Percentiles rank a stretch among this genome's conserved stretches.
Conservation (phyloP, 1,140 invertebrate species). For the Heliconius hermathena region DNA sequence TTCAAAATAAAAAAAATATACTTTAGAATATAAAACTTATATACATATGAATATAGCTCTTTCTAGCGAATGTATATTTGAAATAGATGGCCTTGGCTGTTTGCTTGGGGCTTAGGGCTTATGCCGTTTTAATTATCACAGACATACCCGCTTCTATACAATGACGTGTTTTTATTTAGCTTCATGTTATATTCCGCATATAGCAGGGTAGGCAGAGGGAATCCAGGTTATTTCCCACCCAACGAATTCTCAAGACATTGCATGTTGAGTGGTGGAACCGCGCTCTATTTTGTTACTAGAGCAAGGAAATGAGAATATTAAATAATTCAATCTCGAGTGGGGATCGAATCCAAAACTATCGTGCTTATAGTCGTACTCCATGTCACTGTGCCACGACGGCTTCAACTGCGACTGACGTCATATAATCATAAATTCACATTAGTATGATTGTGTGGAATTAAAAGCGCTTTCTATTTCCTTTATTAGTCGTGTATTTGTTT, state of each 20-base stretch:
- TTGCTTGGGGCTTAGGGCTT: neutral
- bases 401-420: neutral
- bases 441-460: neutral
- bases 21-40: neutral
- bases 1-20: neutral
- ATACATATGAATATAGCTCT: neutral
- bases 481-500: neutral
- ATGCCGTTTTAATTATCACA: slow-evolving; percentile 8
- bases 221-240: no score
- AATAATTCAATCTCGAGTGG: no score
- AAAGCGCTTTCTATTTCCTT: neutral
- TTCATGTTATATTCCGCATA: no score
- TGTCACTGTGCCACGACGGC: no score
- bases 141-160: neutral
- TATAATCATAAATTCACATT: neutral
- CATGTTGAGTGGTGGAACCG: no score
- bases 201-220: no score
- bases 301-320: no score
- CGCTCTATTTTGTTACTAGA: no score
- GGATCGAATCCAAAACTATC: no score
- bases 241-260: no score
- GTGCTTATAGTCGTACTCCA: no score
- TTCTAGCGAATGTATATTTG: slow-evolving; percentile 1
- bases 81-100: slow-evolving; percentile 10
- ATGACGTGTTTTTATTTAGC: neutral